Percentiles rank a stretch among this genome's conserved stretches.
Conservation (phyloP, 2,113 vertebrate genomes). For the Trogon melanurus region DNA sequence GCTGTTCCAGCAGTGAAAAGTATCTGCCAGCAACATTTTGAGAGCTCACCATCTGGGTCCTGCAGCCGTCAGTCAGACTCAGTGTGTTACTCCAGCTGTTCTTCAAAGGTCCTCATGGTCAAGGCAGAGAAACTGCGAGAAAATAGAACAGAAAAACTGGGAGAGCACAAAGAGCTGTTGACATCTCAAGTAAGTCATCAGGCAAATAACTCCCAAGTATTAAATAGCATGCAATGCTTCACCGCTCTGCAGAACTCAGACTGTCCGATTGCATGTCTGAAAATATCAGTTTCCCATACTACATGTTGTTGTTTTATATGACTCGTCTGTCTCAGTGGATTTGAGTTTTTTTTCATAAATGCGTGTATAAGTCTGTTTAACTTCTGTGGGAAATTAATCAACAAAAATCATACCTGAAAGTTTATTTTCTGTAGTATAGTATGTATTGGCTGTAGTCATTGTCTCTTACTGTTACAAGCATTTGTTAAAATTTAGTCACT, state of each 20-base stretch:
- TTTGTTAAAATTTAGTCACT: not conserved
- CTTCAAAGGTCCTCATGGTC: conserved; percentile 6
- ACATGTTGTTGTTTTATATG: not conserved
- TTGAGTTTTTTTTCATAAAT: not conserved
- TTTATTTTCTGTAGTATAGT: not conserved
- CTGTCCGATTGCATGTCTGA: not conserved
- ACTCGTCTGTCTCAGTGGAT: not conserved
- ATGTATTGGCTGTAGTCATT: not conserved
- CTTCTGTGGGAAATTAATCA: not conserved
- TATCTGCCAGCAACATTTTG: conserved; percentile 42
- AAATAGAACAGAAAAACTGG: conserved; percentile 25
- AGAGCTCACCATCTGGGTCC: conserved; percentile 57
- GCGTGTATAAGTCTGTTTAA: not conserved
- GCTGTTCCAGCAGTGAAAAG: conserved; percentile 27
- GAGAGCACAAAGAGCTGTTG: not conserved
- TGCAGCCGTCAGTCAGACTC: conserved; percentile 29
- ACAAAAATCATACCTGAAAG: accelerated
- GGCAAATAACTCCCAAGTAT: not conserved
- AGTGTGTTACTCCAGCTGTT: conserved; percentile 43
- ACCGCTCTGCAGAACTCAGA: not conserved
- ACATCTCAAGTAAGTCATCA: not conserved
- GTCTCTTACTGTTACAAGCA: not conserved
- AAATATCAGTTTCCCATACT: not conserved
- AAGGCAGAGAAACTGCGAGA: conserved; percentile 8
- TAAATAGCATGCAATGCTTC: not conserved